Conservation (phyloP, 2,113 vertebrate genomes). For the Labeo rohita region DNA sequence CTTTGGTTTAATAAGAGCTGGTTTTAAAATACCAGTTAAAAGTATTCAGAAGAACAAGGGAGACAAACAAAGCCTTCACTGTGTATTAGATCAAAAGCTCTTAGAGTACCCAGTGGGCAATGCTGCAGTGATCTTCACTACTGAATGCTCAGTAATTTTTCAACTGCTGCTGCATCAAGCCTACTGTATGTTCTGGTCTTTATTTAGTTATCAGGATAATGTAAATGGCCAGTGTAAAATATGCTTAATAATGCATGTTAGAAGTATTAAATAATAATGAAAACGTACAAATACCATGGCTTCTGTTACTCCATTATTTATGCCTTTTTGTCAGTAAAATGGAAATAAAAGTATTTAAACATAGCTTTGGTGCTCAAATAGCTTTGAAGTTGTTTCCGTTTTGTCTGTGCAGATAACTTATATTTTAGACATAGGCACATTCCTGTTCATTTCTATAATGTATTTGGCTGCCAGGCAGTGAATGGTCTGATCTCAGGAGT, state of each 20-base stretch:
- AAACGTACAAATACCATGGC: neutral
- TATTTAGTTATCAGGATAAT: neutral
- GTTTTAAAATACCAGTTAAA: neutral
- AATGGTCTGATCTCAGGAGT: conserved; percentile 21
- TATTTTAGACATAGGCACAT: neutral
- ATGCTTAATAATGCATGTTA: neutral
- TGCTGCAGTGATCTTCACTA: neutral
- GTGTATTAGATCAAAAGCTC: neutral
- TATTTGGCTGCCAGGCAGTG: conserved; percentile 8
- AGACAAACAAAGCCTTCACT: neutral
- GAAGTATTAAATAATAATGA: neutral
- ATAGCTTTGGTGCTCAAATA: conserved; percentile 9
- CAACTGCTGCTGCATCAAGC: neutral
- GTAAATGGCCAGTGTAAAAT: neutral
- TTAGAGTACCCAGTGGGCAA: neutral
- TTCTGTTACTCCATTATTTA: neutral
- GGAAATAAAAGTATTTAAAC: neutral
- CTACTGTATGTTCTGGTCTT: neutral
- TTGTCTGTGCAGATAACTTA: neutral
- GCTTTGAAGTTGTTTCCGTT: conserved; percentile 25
- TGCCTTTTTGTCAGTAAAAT: conserved; percentile 1
- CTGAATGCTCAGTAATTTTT: neutral
- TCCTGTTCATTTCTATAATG: conserved; percentile 1
- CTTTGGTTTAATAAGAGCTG: neutral
- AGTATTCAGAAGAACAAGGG: neutral